Percentiles rank a stretch among this genome's conserved stretches.
phyloP scores from a whole-genome alignment of 2,113 vertebrate species.

The Entomyzon cyanotis region DNA sequence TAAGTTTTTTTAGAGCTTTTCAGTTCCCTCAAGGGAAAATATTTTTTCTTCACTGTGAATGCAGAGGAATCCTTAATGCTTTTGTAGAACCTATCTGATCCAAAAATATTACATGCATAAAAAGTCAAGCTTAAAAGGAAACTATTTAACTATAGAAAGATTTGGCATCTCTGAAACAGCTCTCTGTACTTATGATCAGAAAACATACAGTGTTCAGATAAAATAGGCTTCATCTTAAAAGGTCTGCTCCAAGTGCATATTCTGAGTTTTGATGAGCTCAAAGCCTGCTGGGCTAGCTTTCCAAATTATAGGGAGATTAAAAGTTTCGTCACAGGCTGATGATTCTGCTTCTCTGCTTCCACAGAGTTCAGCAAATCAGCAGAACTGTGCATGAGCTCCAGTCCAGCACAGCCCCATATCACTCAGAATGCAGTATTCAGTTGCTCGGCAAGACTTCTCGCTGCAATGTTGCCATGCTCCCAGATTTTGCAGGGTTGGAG shows the following conservation, averaged over 20 bases:
- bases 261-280: background rate
- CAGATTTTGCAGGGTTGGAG: background rate
- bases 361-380: background rate
- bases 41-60: background rate
- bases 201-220: background rate
- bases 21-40: background rate
- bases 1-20: background rate
- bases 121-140: conserved; percentile 7
- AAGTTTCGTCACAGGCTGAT: conserved; percentile 16
- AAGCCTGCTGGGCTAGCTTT: background rate
- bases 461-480: background rate
- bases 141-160: background rate
- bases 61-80: background rate
- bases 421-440: background rate
- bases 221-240: background rate
- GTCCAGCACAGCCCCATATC: background rate
- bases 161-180: background rate
- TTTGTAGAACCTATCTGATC: background rate
- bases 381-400: background rate
- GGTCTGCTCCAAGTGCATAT: background rate
- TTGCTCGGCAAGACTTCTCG: background rate
- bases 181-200: background rate
- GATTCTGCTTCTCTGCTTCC: background rate
- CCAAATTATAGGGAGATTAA: background rate
- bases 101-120: background rate